These are phyloP conservation scores for Ernsta delagoae DNA, from an alignment of 2,888 invertebrate genomes.

Conservation along the genomic window DNA sequence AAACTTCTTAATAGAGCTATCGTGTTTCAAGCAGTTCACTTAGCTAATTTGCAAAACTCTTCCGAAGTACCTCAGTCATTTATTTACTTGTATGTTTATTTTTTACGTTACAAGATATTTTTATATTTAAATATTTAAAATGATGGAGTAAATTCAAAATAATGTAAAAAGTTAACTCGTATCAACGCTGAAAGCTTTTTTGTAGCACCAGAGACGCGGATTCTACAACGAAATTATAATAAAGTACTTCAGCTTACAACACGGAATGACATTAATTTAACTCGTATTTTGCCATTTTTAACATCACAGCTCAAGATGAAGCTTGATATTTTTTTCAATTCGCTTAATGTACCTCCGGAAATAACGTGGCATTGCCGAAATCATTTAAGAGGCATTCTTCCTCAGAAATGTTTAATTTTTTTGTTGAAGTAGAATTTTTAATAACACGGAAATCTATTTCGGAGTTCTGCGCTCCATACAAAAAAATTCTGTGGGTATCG, in stretches of 20 bases:
- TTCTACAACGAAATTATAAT: slow-evolving; percentile 6
- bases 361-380: neutral
- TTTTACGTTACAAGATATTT: too few relatives aligned
- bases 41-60: too few relatives aligned
- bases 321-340: slow-evolving; percentile 15
- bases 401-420: neutral
- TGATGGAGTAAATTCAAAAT: too few relatives aligned
- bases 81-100: too few relatives aligned
- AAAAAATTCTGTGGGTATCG: neutral
- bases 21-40: too few relatives aligned
- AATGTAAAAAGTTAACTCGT: too few relatives aligned
- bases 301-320: slow-evolving; percentile 8
- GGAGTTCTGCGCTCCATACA: neutral
- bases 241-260: slow-evolving; percentile 6
- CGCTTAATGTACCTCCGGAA: neutral
- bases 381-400: neutral
- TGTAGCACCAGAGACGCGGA: neutral
- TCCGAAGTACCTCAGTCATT: too few relatives aligned
- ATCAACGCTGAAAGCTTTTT: slow-evolving; percentile 2
- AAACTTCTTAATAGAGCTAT: too few relatives aligned
- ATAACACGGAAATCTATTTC: neutral
- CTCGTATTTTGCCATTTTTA: slow-evolving; percentile 12
- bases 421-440: neutral
- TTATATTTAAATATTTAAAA: too few relatives aligned
- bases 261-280: slow-evolving; percentile 13